Percentiles rank a stretch among this genome's conserved stretches.
Evolutionary conservation across 2,797 vertebrate species (phyloP).

Genomic region (Apodemus agrarius): DNA sequence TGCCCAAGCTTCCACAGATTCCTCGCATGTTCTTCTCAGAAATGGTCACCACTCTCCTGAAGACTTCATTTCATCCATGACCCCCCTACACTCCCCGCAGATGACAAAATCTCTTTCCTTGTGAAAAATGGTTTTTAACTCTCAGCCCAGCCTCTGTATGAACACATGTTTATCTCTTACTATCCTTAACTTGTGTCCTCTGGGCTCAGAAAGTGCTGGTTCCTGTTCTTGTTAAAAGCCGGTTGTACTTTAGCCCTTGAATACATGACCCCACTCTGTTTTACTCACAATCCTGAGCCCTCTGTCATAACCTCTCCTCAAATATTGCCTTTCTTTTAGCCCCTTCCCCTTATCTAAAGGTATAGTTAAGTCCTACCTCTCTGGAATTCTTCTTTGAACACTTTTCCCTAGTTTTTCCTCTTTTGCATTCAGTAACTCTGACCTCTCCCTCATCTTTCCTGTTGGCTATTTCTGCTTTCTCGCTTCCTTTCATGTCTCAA

Average conservation of each 20-base stretch:
- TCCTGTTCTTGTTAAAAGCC: neutral
- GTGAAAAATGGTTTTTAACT: constrained; percentile 4
- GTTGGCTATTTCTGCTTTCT: neutral
- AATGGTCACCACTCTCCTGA: neutral
- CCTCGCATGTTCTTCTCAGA: neutral
- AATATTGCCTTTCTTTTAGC: neutral
- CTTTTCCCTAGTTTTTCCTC: neutral
- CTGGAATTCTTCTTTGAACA: neutral
- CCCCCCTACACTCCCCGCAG: neutral
- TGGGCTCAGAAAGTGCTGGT: neutral
- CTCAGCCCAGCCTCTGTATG: neutral
- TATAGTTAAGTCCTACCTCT: neutral
- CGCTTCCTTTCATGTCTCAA: neutral
- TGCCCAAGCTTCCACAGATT: neutral
- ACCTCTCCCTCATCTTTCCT: neutral
- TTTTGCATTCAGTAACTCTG: neutral
- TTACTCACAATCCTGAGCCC: neutral
- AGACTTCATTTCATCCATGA: neutral
- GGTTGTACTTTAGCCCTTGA: neutral
- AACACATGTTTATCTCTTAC: neutral
- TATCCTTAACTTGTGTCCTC: neutral
- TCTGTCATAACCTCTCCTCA: neutral
- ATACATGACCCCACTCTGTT: neutral
- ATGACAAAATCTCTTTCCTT: neutral
- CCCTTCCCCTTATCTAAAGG: neutral